phyloP scores from a whole-genome alignment of 1,140 invertebrate genomes.

The Triops longicaudatus region DNA sequence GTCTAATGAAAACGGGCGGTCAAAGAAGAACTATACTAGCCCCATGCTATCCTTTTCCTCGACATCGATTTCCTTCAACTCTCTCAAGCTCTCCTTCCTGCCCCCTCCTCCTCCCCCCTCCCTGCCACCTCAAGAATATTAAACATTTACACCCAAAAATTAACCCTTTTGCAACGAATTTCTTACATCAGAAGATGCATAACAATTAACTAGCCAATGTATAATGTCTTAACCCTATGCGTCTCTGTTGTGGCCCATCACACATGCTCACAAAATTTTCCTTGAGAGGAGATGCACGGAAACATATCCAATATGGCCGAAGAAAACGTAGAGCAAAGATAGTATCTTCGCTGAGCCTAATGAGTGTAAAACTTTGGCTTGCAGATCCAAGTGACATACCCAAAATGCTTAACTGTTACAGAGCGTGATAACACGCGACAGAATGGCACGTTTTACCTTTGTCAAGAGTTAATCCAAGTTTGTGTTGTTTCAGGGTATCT shows the following conservation, averaged over 20 bases:
- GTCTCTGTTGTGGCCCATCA: background rate
- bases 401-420: too few species aligned
- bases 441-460: too few species aligned
- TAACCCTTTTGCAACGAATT: background rate
- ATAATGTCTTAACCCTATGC: too few species aligned
- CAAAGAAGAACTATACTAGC: conserved; percentile 1
- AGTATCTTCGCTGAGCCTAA: background rate
- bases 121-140: background rate
- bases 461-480: too few species aligned
- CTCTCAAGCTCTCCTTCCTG: background rate
- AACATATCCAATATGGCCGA: conserved; percentile 15
- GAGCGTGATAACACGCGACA: too few species aligned
- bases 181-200: too few species aligned
- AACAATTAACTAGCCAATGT: too few species aligned
- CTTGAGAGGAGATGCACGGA: background rate
- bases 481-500: too few species aligned
- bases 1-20: conserved; percentile 11
- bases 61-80: conserved; percentile 15
- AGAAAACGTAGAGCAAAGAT: background rate
- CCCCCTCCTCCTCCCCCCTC: background rate
- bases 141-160: background rate
- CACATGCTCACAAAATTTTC: background rate
- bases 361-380: too few species aligned
- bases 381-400: too few species aligned
- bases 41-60: conserved; percentile 12